phyloP scores from a whole-genome alignment of 2,888 invertebrate genomes.

The Imbricaverruca yamaguchii region DNA sequence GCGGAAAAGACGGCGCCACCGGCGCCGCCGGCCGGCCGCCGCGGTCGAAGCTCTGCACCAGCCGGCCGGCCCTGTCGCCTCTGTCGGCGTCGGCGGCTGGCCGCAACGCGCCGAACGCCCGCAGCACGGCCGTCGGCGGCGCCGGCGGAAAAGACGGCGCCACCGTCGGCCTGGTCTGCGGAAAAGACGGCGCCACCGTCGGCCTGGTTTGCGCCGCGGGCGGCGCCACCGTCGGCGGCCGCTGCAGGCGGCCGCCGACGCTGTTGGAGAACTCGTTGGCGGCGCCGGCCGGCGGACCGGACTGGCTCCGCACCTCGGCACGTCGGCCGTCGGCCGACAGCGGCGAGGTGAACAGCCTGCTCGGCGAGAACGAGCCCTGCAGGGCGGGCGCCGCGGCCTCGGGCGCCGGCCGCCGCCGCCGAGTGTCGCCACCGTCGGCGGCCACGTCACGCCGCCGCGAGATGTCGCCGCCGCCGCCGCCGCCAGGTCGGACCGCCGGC shows the following conservation, averaged over 20 bases:
- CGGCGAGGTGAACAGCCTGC: not conserved
- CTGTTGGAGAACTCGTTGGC: not conserved
- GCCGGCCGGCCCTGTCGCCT: not conserved
- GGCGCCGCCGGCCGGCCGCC: not conserved
- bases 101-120: not conserved
- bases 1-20: no score
- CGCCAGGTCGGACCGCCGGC: not conserved
- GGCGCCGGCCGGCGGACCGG: not conserved
- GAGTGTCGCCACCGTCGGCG: no score
- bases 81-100: not conserved
- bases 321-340: not conserved
- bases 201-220: not conserved
- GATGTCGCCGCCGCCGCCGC: not conserved
- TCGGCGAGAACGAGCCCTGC: not conserved
- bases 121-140: not conserved
- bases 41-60: not conserved
- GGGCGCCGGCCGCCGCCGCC: no score
- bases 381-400: not conserved
- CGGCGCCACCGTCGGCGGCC: not conserved
- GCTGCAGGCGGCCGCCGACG: not conserved
- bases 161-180: not conserved
- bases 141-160: not conserved
- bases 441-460: not conserved
- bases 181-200: not conserved
- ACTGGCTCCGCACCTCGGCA: not conserved